Evolutionary conservation across 2,113 vertebrate species (phyloP).

Genomic region (Willisornis vidua): DNA sequence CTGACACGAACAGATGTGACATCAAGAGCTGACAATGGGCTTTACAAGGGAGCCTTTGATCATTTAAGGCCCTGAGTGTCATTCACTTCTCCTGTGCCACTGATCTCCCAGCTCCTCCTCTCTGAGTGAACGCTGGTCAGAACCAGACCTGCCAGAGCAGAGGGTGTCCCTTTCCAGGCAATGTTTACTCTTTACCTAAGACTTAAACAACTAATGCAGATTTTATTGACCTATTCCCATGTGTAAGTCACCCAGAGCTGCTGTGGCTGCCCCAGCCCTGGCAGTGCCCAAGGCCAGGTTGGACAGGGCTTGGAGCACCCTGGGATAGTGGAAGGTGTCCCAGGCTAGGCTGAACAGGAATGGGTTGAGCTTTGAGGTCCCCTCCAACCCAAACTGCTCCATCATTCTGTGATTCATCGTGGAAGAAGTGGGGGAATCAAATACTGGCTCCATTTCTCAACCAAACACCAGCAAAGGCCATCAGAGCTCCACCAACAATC

Average conservation of each 20-base stretch:
- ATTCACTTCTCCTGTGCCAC: background rate
- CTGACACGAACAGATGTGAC: slow-evolving; percentile 27
- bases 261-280: background rate
- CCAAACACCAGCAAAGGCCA: background rate
- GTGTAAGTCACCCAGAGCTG: background rate
- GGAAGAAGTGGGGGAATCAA: background rate
- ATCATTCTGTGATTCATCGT: accelerated
- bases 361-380: background rate
- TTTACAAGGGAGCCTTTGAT: slow-evolving; percentile 31
- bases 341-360: background rate
- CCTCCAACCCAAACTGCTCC: background rate
- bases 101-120: background rate
- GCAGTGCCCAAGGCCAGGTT: background rate
- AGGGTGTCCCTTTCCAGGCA: background rate
- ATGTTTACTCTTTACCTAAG: background rate
- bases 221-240: accelerated
- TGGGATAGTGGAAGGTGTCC: background rate
- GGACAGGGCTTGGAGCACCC: background rate
- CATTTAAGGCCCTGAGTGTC: background rate
- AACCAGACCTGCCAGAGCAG: background rate
- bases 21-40: slow-evolving; percentile 17
- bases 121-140: background rate
- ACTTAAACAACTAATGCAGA: too few species aligned
- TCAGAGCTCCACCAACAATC: background rate
- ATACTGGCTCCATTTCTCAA: accelerated